phyloP scores from a whole-genome alignment of 2,797 vertebrate species.

The Salarias fasciatus region DNA sequence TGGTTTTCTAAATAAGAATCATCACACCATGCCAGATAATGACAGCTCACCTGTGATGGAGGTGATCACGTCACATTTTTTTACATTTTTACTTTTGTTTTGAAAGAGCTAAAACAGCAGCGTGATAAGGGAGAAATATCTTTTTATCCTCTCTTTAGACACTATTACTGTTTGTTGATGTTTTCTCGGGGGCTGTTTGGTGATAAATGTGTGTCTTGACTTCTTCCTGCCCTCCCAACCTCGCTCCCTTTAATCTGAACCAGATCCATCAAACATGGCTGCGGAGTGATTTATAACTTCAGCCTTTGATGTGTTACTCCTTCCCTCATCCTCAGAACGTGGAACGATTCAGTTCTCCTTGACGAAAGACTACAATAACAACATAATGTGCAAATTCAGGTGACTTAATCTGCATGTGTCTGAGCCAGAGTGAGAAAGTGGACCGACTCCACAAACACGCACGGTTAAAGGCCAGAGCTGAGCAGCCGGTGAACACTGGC shows the following conservation, averaged over 20 bases:
- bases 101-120: not conserved
- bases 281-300: not conserved
- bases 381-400: too few relatives aligned
- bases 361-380: too few relatives aligned
- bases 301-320: not conserved
- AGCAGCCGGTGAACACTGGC: slow-evolving; percentile 17
- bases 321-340: not conserved
- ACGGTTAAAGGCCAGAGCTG: slow-evolving; percentile 11
- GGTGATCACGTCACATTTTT: not conserved
- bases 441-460: not conserved
- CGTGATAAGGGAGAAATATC: not conserved
- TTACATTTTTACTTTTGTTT: not conserved
- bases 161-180: not conserved
- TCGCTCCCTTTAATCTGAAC: not conserved
- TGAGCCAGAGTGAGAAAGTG: not conserved
- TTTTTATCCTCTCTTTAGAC: not conserved
- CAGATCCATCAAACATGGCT: not conserved
- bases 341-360: not conserved
- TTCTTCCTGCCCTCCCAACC: not conserved
- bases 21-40: not conserved
- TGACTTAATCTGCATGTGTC: slow-evolving; percentile 25
- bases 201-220: not conserved
- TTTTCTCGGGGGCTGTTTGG: not conserved
- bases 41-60: not conserved
- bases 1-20: slow-evolving; percentile 1